phyloP scores from a whole-genome alignment of 2,888 invertebrate genomes.

The Cryptocephalus moraei region DNA sequence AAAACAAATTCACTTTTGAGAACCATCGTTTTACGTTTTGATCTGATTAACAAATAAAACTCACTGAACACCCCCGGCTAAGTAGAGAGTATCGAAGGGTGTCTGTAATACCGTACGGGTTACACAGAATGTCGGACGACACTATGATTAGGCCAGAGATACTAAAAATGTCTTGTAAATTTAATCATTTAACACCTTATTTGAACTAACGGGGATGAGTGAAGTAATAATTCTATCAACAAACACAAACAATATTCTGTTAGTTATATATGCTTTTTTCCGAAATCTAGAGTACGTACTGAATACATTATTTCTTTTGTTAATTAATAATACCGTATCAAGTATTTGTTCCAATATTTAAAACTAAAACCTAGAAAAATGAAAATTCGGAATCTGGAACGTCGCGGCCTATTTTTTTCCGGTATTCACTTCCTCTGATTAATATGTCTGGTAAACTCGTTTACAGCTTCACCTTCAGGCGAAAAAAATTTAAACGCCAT shows the following conservation, averaged over 20 bases:
- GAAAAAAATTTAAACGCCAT: no score
- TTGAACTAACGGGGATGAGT: not conserved
- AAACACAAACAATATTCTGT: not conserved
- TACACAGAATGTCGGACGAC: no score
- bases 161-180: not conserved
- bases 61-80: not conserved
- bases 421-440: no score
- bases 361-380: not conserved
- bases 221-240: not conserved
- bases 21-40: not conserved
- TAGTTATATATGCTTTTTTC: not conserved
- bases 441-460: no score
- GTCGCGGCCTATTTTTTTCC: not conserved
- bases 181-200: not conserved
- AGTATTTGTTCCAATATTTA: not conserved
- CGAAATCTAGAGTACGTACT: not conserved
- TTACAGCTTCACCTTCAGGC: no score
- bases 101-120: no score
- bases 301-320: not conserved
- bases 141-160: not conserved
- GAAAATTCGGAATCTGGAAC: not conserved
- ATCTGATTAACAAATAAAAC: not conserved
- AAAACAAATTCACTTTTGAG: not conserved
- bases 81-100: not conserved
- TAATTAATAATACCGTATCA: not conserved